Evolutionary conservation across 2,113 vertebrate species (phyloP).

Genomic region (Pomatostomus ruficeps): DNA sequence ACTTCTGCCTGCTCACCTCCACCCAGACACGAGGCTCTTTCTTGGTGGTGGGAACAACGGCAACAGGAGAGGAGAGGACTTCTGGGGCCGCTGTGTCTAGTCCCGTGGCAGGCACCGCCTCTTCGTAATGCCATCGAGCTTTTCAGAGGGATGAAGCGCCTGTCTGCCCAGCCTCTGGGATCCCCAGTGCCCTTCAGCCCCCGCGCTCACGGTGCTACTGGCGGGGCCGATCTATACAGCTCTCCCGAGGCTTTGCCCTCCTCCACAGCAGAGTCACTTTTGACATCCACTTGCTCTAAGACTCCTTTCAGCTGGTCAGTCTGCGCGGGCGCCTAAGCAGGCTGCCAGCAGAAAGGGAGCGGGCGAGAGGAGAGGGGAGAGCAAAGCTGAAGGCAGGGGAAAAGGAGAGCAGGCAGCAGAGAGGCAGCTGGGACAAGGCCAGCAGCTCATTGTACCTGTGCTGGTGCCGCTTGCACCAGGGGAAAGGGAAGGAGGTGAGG

Average conservation of each 20-base stretch:
- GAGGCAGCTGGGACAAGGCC: neutral
- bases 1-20: neutral
- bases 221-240: neutral
- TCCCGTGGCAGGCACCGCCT: neutral
- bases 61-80: neutral
- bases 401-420: neutral
- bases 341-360: neutral
- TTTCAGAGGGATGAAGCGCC: neutral
- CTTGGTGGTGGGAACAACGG: neutral
- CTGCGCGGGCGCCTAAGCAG: neutral
- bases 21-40: neutral
- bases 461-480: fast-evolving
- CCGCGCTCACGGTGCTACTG: neutral
- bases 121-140: neutral
- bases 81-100: neutral
- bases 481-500: neutral
- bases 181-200: neutral
- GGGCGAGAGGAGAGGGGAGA: neutral
- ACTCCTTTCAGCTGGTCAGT: neutral
- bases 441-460: neutral
- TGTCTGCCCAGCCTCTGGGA: neutral
- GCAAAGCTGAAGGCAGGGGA: neutral
- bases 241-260: neutral
- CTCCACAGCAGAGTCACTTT: neutral
- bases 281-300: neutral